Percentiles rank a stretch among this genome's conserved stretches.
Conservation (phyloP, 1,140 invertebrate species). For the Sycobia sp. region DNA sequence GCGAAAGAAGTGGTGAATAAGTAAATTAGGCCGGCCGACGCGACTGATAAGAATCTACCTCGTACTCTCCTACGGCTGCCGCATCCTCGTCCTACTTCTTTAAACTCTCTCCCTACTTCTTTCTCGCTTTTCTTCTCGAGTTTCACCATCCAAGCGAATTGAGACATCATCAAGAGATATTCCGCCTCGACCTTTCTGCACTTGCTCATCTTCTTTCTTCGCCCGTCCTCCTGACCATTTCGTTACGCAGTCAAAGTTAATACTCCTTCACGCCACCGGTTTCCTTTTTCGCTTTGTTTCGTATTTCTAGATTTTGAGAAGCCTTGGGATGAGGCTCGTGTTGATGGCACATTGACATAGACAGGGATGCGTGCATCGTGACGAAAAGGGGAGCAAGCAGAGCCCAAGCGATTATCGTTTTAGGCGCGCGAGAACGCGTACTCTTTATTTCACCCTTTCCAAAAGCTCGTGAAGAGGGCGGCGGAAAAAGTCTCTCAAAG, state of each 20-base stretch:
- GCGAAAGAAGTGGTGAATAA: conserved; percentile 51
- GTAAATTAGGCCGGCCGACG: conserved; percentile 58
- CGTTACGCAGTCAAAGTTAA: conserved; percentile 21
- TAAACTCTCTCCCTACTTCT: conserved; percentile 28
- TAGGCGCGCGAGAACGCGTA: conserved; percentile 34
- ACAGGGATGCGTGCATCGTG: too few relatives aligned
- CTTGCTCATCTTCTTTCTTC: background rate
- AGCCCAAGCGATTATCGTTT: conserved; percentile 51
- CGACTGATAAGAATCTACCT: conserved; percentile 55
- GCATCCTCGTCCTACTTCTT: conserved; percentile 27
- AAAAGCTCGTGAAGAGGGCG: too few relatives aligned
- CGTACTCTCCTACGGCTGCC: background rate
- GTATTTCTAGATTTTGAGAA: conserved; percentile 58
- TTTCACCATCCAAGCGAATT: conserved; percentile 49
- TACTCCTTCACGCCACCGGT: background rate
- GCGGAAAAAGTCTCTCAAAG: conserved; percentile 22
- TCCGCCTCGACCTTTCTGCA: conserved; percentile 36
- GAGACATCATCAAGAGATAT: conserved; percentile 52
- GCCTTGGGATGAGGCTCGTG: conserved; percentile 51
- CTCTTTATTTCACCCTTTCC: conserved; percentile 38
- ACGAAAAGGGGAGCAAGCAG: background rate
- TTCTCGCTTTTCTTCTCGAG: conserved; percentile 33
- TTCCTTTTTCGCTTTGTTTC: conserved; percentile 25
- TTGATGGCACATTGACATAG: conserved; percentile 35
- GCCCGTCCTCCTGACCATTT: conserved; percentile 22